phyloP scores from a whole-genome alignment of 2,113 vertebrate species.

The Uria aalge region DNA sequence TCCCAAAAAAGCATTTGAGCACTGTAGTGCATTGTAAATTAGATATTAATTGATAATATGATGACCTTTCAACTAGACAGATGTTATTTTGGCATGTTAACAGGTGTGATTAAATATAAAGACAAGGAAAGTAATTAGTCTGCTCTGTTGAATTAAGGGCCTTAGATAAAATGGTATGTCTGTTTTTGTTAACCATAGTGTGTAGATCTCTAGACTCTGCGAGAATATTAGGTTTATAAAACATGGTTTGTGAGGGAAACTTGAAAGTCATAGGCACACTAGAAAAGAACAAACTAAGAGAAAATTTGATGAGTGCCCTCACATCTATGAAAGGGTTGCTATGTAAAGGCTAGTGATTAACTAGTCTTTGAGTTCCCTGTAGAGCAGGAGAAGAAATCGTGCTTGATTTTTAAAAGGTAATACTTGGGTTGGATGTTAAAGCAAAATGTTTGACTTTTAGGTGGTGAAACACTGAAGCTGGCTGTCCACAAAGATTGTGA shows the following conservation, averaged over 20 bases:
- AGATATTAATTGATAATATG: neutral
- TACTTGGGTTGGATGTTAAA: neutral
- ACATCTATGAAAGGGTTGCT: neutral
- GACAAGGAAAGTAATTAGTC: neutral
- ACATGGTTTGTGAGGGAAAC: neutral
- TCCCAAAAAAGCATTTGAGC: neutral
- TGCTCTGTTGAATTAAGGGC: neutral
- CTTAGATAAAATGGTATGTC: neutral
- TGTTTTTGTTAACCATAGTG: fast-evolving
- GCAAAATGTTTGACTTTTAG: neutral
- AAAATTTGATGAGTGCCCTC: neutral
- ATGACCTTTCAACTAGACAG: neutral
- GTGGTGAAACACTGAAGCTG: neutral
- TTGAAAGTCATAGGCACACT: neutral
- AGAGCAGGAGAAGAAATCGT: neutral
- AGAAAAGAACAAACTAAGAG: neutral
- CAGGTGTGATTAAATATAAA: neutral
- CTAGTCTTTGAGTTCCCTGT: neutral
- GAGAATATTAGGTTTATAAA: neutral
- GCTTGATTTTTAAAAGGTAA: neutral
- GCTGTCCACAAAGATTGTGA: neutral
- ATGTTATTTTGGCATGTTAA: neutral
- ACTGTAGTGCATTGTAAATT: neutral
- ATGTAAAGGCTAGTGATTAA: fast-evolving
- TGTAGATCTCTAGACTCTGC: neutral